phyloP scores from a whole-genome alignment of 2,888 invertebrate species.

The Macrophya alboannulata region DNA sequence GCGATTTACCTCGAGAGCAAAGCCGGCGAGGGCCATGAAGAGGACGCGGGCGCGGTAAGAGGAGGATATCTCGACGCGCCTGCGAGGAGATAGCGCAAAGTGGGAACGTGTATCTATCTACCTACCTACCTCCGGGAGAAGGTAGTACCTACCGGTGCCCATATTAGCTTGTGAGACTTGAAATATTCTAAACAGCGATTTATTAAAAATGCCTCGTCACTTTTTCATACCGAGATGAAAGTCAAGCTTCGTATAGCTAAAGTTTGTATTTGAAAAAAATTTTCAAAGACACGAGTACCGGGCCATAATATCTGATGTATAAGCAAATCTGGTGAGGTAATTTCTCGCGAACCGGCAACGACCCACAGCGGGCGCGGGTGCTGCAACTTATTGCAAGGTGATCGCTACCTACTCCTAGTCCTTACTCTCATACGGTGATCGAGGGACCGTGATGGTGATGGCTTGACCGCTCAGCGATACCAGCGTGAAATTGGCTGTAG shows the following conservation, averaged over 20 bases:
- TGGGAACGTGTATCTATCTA: constrained; percentile 23
- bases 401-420: background rate
- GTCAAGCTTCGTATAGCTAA: background rate
- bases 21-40: constrained; percentile 29
- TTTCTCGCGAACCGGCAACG: background rate
- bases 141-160: constrained; percentile 21
- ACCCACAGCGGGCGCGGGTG: background rate
- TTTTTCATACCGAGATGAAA: constrained; percentile 24
- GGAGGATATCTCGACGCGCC: constrained; percentile 34
- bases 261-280: background rate
- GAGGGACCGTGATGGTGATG: constrained; percentile 44
- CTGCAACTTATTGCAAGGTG: constrained; percentile 40
- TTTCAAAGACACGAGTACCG: background rate
- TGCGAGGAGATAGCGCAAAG: constrained; percentile 40
- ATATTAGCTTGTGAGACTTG: constrained; percentile 29
- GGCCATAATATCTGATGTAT: background rate
- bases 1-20: constrained; percentile 47
- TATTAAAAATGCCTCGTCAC: constrained; percentile 28
- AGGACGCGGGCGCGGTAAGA: constrained; percentile 7
- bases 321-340: background rate
- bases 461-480: constrained; percentile 52
- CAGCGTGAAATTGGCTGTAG: constrained; percentile 69
- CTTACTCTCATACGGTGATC: background rate
- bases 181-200: constrained; percentile 36
- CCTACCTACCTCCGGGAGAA: background rate